Evolutionary conservation across 2,797 vertebrate genomes (phyloP), one percentile per base, ranked within the genome.

Genomic region (Gymnopithys bicolor): DNA sequence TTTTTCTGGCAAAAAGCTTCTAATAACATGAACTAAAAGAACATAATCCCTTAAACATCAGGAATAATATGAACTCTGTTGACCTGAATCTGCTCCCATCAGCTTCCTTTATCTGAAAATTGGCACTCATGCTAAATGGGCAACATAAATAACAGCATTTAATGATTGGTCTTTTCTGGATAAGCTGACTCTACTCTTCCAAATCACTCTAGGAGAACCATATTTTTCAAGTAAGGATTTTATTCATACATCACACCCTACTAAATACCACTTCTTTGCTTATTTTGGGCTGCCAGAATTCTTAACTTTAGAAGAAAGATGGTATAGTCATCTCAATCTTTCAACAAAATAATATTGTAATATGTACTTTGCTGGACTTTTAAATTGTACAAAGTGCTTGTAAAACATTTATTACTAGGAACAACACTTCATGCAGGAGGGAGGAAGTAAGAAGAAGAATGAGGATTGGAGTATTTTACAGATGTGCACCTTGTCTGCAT

Each of bases 21-120:
- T 70, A 93, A 74, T 52, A 75, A 81, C 74, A 70, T 70, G 52
- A 95, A 88, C 70, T 73, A 79, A 84, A 96, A 74, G 52, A 88
- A 87, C n/a, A 39, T 88, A 95, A 94, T 95, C 80, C 70, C 55
- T 89, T 93, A 88, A 94, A 96, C 22, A 90, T 39, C 63, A 88
- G 66, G 37, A 93, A 93, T 64, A 94, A 92, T 91, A 37, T 32
- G 45, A 91, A 84, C 41, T 79, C 73, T 69, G 69, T 67, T 94
- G 94, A 96, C 91, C 87, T 87, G 89, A 91, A 88, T 95, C 80
- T 88, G 74, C 35, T 90, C 30, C 62, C 55, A 82, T 81, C 80
- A 91, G 73, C 94, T 84, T 91, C 17, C 73, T 73, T 94, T 86
- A 91, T 78, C 69, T 92, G 79, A 92, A 96, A 92, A 94, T 64